These are phyloP conservation scores for Bicyclus anynana DNA, from an alignment of 1,140 invertebrate genomes.

Conservation along the genomic window DNA sequence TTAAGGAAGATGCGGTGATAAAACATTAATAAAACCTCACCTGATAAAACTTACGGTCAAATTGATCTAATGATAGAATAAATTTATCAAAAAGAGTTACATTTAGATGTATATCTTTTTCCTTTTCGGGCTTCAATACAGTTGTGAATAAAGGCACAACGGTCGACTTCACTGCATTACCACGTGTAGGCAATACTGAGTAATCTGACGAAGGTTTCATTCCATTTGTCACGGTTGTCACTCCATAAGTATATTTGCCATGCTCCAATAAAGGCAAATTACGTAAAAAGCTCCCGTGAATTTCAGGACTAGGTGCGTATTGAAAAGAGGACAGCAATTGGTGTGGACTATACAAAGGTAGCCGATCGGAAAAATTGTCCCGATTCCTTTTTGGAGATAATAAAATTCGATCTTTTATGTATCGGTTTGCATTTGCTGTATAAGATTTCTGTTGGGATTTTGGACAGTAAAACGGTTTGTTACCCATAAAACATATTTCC, in stretches of 20 bases:
- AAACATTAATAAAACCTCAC: conserved; percentile 21
- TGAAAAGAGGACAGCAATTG: background rate
- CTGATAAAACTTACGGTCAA: conserved; percentile 46
- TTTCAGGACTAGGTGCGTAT: background rate
- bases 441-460: background rate
- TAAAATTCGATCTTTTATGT: background rate
- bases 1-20: too few relatives aligned
- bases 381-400: background rate
- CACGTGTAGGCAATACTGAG: background rate
- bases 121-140: background rate
- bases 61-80: conserved; percentile 27
- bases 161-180: background rate
- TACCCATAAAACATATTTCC: background rate
- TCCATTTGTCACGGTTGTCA: conserved; percentile 1
- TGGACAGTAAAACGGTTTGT: background rate
- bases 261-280: background rate
- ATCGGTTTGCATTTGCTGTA: background rate
- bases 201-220: conserved; percentile 5
- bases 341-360: background rate
- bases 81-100: conserved; percentile 17
- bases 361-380: background rate
- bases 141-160: background rate
- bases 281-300: background rate
- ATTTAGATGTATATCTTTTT: background rate
- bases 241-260: background rate